Percentiles rank a stretch among this genome's conserved stretches.
phyloP scores from a whole-genome alignment of 2,797 vertebrate species.

The Pampus argenteus region DNA sequence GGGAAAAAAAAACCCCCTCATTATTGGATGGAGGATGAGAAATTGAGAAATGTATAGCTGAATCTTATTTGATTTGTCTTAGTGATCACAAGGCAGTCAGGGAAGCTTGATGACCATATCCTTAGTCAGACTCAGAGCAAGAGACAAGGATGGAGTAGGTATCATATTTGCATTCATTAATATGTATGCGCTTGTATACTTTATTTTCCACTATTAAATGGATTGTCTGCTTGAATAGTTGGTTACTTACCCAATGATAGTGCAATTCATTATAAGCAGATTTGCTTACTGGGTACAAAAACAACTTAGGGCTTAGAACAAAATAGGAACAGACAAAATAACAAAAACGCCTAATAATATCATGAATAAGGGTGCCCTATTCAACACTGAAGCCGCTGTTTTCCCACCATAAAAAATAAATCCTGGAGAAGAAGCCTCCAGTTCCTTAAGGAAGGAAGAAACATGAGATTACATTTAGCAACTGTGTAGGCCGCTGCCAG shows the following conservation, averaged over 20 bases:
- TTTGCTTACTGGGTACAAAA: constrained; percentile 62
- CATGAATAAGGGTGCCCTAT: constrained; percentile 21
- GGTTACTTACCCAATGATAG: constrained; percentile 67
- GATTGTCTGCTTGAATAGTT: constrained; percentile 71
- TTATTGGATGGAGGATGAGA: constrained; percentile 41
- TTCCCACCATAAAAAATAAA: constrained; percentile 11
- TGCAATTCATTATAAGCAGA: constrained; percentile 72
- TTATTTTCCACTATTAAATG: constrained; percentile 73
- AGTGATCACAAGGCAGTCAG: constrained; percentile 51
- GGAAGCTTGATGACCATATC: constrained; percentile 56
- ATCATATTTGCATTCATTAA: constrained; percentile 79
- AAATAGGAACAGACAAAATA: constrained; percentile 14
- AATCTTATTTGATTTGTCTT: constrained; percentile 58
- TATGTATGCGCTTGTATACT: constrained; percentile 75
- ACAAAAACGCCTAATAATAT: constrained; percentile 16
- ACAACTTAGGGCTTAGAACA: constrained; percentile 15
- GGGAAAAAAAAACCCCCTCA: constrained; percentile 8
- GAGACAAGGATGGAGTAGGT: constrained; percentile 71
- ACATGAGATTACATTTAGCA: constrained; percentile 2
- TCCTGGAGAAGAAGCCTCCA: not conserved
- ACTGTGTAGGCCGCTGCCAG: not conserved
- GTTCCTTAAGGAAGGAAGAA: not conserved
- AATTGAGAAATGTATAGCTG: constrained; percentile 55
- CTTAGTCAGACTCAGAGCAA: constrained; percentile 54
- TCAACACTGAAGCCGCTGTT: constrained; percentile 10